Base-by-base conservation (phyloP, 2,888 invertebrate species). In the Sinodicranocentrus sp. region DNA sequence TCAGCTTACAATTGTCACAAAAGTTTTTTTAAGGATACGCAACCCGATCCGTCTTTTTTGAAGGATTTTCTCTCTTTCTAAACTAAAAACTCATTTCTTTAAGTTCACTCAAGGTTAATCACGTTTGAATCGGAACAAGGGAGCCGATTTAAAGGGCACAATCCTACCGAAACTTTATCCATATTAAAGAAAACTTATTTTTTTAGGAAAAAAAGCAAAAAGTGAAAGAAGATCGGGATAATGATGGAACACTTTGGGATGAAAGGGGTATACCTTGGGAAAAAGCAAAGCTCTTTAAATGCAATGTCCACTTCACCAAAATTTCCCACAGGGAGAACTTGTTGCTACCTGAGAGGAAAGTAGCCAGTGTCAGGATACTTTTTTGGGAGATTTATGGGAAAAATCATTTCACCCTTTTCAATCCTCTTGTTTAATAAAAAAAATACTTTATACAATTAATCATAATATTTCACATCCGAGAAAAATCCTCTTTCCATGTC, bases 241-340 rank as follows among this genome's bases (percentile, higher is more conserved):
- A 52, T 52, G 54, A 48, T 63, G 54, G 44, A 52, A 33, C 48
- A 43, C 21, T 26, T 44, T 57, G n/a, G 2, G 15, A n/a, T 48
- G n/a, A 78, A 78, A 39, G 33, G 78, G 70, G 78, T 76, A 2
- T 26, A 21, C 17, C 23, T 52, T 23, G 33, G 52, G 52, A 59
- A 75, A 28, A 76, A 0, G 52, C 43, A 61, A 70, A 43, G 26
- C 52, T 25, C 52, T 6, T 33, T 33, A 3, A 33, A n/a, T n/a
- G 10, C 33, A 33, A 6, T 33, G 33, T 33, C 33, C 33, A 33
- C 33, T 33, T 33, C 33, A 43, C 43, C 43, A 67, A 43, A 23
- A 52, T 52, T 52, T 76, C 76, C 54, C 73, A 73, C 73, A 73
- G 48, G 33, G 10, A 33, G 10, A 43, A 72, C 72, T 72, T 72